These are phyloP conservation scores for Trichogramma pretiosum DNA, from an alignment of 1,140 invertebrate genomes.

Conservation along the genomic window DNA sequence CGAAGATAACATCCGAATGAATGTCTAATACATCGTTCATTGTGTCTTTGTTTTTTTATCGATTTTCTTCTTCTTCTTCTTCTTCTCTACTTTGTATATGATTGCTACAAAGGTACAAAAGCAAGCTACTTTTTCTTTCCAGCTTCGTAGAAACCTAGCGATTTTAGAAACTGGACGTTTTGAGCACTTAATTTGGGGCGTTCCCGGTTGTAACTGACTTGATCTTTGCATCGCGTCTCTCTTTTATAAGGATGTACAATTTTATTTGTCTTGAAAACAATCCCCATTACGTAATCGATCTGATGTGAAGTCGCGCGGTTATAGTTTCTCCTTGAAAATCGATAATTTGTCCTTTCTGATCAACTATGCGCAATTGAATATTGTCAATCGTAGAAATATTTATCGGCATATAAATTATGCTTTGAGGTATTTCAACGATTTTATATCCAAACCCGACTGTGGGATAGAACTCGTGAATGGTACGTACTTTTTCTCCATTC, in stretches of 20 bases:
- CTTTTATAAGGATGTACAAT: conserved; percentile 26
- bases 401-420: neutral
- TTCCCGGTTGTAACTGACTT: too few relatives aligned
- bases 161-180: too few relatives aligned
- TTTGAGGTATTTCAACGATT: conserved; percentile 15
- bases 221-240: too few relatives aligned
- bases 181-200: too few relatives aligned
- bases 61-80: too few relatives aligned
- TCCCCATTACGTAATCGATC: neutral
- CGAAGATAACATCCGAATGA: too few relatives aligned
- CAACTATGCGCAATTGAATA: neutral
- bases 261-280: conserved; percentile 29
- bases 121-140: too few relatives aligned
- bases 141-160: too few relatives aligned
- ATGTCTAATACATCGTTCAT: too few relatives aligned
- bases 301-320: neutral
- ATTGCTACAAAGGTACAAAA: too few relatives aligned
- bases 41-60: too few relatives aligned
- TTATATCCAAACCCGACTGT: conserved; percentile 19
- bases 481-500: conserved; percentile 7
- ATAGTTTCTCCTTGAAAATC: conserved; percentile 21
- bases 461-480: conserved; percentile 14
- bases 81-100: too few relatives aligned
- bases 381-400: neutral
- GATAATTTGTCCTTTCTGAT: neutral